Evolutionary conservation across 2,888 invertebrate species (phyloP), one percentile per base, ranked within the genome.

Genomic region (Scaptomyza caliginosa): DNA sequence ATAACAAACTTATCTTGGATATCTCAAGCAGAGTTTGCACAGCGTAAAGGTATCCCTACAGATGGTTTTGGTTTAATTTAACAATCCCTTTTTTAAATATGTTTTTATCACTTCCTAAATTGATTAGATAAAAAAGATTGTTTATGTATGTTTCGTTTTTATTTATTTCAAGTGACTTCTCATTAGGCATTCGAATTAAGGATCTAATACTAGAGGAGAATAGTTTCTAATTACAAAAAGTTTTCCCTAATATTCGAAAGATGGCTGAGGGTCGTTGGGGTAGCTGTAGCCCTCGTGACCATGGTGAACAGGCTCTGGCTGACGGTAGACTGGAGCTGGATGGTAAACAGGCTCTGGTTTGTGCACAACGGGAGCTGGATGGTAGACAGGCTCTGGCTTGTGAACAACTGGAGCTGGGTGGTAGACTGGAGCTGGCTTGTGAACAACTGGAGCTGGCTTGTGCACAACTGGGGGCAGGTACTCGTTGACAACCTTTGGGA

Each of bases 251-350:
- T 66, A 90, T 16, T 57, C 32, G 74, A 89, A 89, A 8, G 90
- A 75, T 54, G 89, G 89, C 56, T 88, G 77, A 42, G 89, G 89
- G 51, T 89, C 60, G 76, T 89, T 89, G 73, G 90, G 90, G 60
- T 89, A 89, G 69, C 62, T 74, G 68, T 89, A 89, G 23, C 90
- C 89, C 38, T 76, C 51, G 45, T 59, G 66, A 4, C 19, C 55
- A 0, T 52, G 45, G 1, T 28, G 59, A 13, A 51, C 59, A n/a
- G 70, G 70, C 45, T 54, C 66, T 39, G 71, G 66, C 45, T 58
- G 50, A 34, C 58, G 71, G 50, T 46, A 55, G 28, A 63, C 62
- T 13, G 45, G 45, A 26, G 43, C 62, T 50, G 32, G 32, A 2
- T 50, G 36, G 51, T 60, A 60, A n/a, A 65, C 72, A 7, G 51